These are phyloP conservation scores for Zhuqinia jingwanae DNA, from an alignment of 2,888 invertebrate genomes.

Conservation along the genomic window DNA sequence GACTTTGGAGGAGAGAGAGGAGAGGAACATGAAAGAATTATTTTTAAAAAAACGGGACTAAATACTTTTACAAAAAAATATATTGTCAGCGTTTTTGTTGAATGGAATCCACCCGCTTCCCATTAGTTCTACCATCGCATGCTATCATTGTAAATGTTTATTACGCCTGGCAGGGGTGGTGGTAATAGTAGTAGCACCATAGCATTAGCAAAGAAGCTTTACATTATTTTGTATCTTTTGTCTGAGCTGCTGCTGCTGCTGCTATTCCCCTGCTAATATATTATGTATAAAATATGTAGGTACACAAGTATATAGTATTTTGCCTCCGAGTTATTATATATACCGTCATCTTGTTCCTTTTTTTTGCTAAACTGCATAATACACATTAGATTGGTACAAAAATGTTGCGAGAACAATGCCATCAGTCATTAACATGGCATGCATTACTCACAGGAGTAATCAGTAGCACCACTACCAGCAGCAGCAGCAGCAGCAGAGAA, in stretches of 20 bases:
- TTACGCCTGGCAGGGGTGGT: slow-evolving; percentile 68
- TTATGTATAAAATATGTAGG: too few relatives aligned
- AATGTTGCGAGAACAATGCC: slow-evolving; percentile 33
- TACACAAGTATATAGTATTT: too few relatives aligned
- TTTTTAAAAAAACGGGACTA: slow-evolving; percentile 65
- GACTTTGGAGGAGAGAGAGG: too few relatives aligned
- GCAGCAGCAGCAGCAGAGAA: background rate
- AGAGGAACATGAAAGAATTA: slow-evolving; percentile 48
- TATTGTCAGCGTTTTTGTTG: slow-evolving; percentile 59
- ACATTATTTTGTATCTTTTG: slow-evolving; percentile 6
- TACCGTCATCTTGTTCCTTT: background rate
- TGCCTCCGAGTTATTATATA: background rate
- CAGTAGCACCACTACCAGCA: background rate
- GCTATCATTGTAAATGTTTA: slow-evolving; percentile 65
- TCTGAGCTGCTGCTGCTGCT: background rate
- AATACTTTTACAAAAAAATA: slow-evolving; percentile 53
- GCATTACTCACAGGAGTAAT: slow-evolving; percentile 28
- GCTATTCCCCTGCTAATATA: too few relatives aligned
- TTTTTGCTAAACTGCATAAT: slow-evolving; percentile 28
- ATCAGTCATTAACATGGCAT: slow-evolving; percentile 45
- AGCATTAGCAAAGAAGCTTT: background rate
- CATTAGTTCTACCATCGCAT: slow-evolving; percentile 62
- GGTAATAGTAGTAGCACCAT: background rate
- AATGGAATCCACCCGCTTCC: slow-evolving; percentile 72
- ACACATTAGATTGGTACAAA: background rate